Evolutionary conservation across 2,113 vertebrate species (phyloP).

Genomic region (Aegithalos caudatus): DNA sequence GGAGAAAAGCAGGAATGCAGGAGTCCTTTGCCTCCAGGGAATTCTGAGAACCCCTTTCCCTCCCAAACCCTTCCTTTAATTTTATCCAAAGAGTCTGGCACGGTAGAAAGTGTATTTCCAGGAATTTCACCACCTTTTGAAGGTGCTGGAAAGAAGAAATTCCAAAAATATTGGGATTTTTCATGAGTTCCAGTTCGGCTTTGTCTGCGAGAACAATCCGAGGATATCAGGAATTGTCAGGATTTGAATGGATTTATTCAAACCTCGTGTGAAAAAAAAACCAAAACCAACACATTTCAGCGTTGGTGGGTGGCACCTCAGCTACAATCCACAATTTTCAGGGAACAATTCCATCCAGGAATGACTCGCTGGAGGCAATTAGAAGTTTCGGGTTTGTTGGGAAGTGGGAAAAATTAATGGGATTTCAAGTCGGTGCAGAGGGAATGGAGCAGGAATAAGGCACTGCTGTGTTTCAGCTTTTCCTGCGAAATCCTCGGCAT

Average conservation of each 20-base stretch:
- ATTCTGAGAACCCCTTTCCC: neutral
- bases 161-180: neutral
- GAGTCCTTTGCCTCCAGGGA: neutral
- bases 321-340: neutral
- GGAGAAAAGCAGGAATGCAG: neutral
- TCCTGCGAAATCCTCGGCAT: accelerated
- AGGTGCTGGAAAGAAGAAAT: neutral
- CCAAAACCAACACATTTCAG: too few relatives aligned
- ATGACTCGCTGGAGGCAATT: neutral
- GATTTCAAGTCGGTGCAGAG: accelerated
- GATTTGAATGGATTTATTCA: neutral
- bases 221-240: neutral
- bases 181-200: neutral
- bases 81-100: neutral
- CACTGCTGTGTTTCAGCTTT: neutral
- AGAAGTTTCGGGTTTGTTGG: neutral
- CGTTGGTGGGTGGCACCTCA: too few relatives aligned
- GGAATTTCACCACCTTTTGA: accelerated
- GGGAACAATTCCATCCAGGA: neutral
- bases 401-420: neutral
- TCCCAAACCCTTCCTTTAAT: neutral
- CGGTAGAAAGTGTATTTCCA: neutral
- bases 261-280: neutral
- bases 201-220: neutral
- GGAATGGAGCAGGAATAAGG: neutral